These are phyloP conservation scores for Micromys minutus DNA, from an alignment of 2,113 vertebrate genomes.

Conservation along the genomic window DNA sequence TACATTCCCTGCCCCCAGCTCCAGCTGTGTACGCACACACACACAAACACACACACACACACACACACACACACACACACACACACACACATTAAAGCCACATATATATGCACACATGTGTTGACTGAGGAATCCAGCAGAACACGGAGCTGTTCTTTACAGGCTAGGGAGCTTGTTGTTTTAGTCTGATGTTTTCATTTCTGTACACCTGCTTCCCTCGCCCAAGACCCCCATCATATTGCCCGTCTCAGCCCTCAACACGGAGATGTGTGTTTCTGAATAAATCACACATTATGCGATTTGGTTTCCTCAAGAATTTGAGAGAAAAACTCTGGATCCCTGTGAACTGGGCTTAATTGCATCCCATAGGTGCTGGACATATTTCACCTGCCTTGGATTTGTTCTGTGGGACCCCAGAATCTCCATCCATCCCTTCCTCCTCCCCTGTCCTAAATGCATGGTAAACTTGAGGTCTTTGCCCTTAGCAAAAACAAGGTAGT, in stretches of 20 bases:
- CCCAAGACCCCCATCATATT: conserved; percentile 61
- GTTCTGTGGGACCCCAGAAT: conserved; percentile 29
- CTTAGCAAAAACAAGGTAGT: neutral
- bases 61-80: conserved; percentile 27
- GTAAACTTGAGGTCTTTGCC: neutral
- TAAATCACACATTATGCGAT: conserved; percentile 69
- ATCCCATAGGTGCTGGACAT: conserved; percentile 60
- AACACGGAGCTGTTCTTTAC: conserved; percentile 67
- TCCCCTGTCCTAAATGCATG: neutral
- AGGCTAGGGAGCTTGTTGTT: conserved; percentile 73
- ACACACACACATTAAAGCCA: conserved; percentile 35
- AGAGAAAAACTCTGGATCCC: conserved; percentile 72
- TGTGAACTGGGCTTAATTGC: conserved; percentile 70
- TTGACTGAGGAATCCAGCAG: conserved; percentile 26
- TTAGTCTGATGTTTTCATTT: conserved; percentile 78
- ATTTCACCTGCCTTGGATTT: conserved; percentile 64
- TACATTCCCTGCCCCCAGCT: neutral
- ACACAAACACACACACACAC: conserved; percentile 47
- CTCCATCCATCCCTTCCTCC: neutral
- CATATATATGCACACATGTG: neutral
- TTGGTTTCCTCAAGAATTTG: conserved; percentile 73
- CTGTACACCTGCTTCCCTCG: conserved; percentile 75
- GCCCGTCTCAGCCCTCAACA: conserved; percentile 62
- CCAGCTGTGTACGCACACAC: conserved; percentile 46
- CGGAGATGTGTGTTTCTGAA: conserved; percentile 73